phyloP scores from a whole-genome alignment of 1,140 invertebrate genomes.

The Teleogryllus occipitalis region DNA sequence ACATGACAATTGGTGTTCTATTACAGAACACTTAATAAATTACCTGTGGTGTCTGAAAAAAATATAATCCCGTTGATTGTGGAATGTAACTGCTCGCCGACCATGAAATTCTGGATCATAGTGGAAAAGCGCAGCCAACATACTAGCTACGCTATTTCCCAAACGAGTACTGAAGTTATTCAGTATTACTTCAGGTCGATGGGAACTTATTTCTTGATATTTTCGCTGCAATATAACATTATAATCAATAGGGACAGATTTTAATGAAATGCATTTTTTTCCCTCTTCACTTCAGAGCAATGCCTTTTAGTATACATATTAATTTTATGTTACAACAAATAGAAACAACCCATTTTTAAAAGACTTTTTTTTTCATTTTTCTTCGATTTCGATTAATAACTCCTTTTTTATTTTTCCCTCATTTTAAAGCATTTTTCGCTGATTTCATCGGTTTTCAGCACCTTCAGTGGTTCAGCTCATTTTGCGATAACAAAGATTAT shows the following conservation, averaged over 20 bases:
- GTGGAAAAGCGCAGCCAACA: conserved; percentile 95
- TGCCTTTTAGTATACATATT: too few relatives aligned
- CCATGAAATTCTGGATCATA: conserved; percentile 92
- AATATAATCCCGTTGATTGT: conserved; percentile 98
- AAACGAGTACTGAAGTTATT: conserved; percentile 95
- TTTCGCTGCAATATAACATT: conserved; percentile 43
- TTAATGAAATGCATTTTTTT: conserved; percentile 3
- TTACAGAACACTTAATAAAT: conserved; percentile 37
- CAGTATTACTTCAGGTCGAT: conserved; percentile 90
- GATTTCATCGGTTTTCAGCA: too few relatives aligned
- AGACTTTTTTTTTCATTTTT: background rate
- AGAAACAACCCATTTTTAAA: too few relatives aligned
- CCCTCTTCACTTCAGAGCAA: too few relatives aligned
- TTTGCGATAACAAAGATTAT: background rate
- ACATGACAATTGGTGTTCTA: conserved; percentile 8
- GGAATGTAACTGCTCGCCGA: conserved; percentile 88
- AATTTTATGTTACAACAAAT: conserved; percentile 44
- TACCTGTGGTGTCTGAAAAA: conserved; percentile 93
- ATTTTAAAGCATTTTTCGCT: too few relatives aligned
- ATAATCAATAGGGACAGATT: background rate
- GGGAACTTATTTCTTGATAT: conserved; percentile 69
- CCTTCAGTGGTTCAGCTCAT: conserved; percentile 50
- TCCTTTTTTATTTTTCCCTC: too few relatives aligned
- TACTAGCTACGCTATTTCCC: conserved; percentile 79
- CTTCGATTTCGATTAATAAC: too few relatives aligned